Conservation (phyloP, 2,113 vertebrate species). For the Sinocyclocheilus grahami region DNA sequence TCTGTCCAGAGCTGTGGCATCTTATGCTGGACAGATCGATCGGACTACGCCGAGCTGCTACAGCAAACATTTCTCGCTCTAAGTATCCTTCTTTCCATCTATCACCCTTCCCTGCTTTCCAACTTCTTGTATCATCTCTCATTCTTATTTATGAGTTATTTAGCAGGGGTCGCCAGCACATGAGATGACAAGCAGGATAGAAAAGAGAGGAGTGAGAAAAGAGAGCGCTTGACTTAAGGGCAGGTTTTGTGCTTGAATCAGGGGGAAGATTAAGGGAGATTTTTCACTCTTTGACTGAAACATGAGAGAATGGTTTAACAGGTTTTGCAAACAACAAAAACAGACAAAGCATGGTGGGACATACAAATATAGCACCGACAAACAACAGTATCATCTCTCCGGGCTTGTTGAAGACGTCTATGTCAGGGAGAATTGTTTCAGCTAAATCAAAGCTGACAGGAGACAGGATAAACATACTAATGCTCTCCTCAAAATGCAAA, state of each 20-base stretch:
- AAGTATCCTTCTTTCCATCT: background rate
- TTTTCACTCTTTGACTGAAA: conserved; percentile 33
- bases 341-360: conserved; percentile 7
- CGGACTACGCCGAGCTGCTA: background rate
- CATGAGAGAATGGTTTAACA: conserved; percentile 16
- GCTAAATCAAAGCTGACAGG: conserved; percentile 27
- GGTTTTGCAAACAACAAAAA: conserved; percentile 34
- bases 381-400: conserved; percentile 24
- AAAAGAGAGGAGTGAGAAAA: background rate
- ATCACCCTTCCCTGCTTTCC: conserved; percentile 30
- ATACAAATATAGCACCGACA: background rate
- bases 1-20: conserved; percentile 19
- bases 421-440: conserved; percentile 13
- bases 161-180: conserved; percentile 21
- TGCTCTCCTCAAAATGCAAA: conserved; percentile 3
- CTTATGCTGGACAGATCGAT: conserved; percentile 12
- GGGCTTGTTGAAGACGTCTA: conserved; percentile 17
- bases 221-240: conserved; percentile 7
- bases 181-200: conserved; percentile 20
- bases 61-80: conserved; percentile 12
- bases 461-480: conserved; percentile 27
- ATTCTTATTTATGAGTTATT: conserved; percentile 52
- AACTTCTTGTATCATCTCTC: conserved; percentile 40
- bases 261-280: background rate
- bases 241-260: conserved; percentile 28